Evolutionary conservation across 2,797 vertebrate genomes (phyloP), one percentile per base, ranked within the genome.

Genomic region (Cephalopachus bancanus): DNA sequence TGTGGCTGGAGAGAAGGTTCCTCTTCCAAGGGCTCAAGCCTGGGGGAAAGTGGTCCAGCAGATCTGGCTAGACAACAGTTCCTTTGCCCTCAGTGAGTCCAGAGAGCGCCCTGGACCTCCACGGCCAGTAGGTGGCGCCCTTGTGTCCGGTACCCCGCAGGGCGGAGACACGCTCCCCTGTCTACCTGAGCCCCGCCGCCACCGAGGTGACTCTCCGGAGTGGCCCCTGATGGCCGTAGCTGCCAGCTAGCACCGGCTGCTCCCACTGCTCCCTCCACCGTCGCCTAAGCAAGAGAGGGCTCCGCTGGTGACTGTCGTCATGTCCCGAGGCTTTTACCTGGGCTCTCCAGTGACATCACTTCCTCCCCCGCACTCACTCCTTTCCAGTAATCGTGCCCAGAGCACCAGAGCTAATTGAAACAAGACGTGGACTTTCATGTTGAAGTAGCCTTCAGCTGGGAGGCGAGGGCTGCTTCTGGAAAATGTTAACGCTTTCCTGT

Each of bases 401-500:
- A 80, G 80, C 94, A 17, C 81, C 74, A 71, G 51, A 89, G 92
- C 89, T 95, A 97, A 98, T 83, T 97, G 90, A 96, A 96, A 97
- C 91, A 95, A 96, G 94, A 83, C n/a, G 26, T 33, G 78, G 51
- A 17, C 94, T 94, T 96, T 93, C 33, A 51, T 76, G 91, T 87
- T 95, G 85, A 97, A 96, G 90, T 24, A 96, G 89, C 92, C 92
- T 96, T 93, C 96, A 85, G 93, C 92, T 1, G 57, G 33, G 93
- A 83, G 72, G 84, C 8, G 55, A 86, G 24, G 83, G 83, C 86
- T 59, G 64, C 93, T 97, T 97, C 92, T 98, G 98, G 98, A 98
- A 98, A 98, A 98, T 96, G 95, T 98, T 98, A 98, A 96, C 0
- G 1, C 97, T 98, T 98, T 98, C 98, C 98, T 98, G 97, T 75